Base-by-base conservation (phyloP, 2,113 vertebrate genomes). In the Lophochroa leadbeateri region DNA sequence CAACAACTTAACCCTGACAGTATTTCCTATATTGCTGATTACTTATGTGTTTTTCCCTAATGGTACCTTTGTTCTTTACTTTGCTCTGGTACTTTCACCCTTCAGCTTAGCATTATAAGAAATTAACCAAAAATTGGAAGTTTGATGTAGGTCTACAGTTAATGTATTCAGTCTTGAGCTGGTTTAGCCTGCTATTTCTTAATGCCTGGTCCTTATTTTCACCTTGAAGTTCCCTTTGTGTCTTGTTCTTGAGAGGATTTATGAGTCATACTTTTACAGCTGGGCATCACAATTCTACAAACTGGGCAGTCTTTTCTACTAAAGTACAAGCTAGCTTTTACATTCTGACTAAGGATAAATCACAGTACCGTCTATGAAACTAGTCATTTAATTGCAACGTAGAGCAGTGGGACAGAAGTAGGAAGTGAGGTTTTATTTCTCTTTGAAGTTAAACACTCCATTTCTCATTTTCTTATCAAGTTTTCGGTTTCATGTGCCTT, bases 401-500 rank as follows among this genome's bases (percentile, higher is more conserved):
- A 44, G 68, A 92, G 78, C 69, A 67, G 89, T 39, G 75, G 72
- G 57, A 52, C 92, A 79, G 67, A 88, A 84, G 68, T 82, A 71
- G 71, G 88, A 95, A 92, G 86, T 67, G 78, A 96, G 35, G 57
- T 52, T 92, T 86, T 76, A 79, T 91, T 96, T 94, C 91, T 76
- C 89, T 96, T 91, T 95, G 84, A 94, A 94, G 88, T 88, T 76
- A 68, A 91, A 87, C 46, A 43, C 82, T 82, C 70, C 41, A 75
- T 70, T 95, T 88, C 79, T 91, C 61, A 77, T 93, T 93, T 94
- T n/a, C n/a, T 94, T 94, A 97, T 88, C 95, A 87, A 52, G 65
- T 97, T 96, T 95, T 92, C 65, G 53, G 90, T 95, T 96, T 95
- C 74, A 44, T 63, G 17, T 83, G 91, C 92, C 94, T 96, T 96